A percentile compares a stretch with the other conserved stretches of the same genome.
phyloP scores from a whole-genome alignment of 2,113 vertebrate genomes.

The Phaethon lepturus region DNA sequence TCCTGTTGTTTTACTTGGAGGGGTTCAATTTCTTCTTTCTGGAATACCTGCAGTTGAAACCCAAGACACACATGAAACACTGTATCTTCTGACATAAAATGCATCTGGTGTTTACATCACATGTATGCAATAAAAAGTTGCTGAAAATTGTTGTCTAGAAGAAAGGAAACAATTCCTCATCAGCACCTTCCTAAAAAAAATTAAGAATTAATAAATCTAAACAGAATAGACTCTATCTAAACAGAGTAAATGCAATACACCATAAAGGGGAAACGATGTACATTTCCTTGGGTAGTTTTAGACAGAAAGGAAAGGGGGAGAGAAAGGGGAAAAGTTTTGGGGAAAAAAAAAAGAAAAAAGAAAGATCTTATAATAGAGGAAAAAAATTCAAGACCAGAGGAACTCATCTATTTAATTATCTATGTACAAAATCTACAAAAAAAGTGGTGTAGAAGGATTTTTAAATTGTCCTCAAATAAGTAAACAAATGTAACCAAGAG shows the following conservation, averaged over 20 bases:
- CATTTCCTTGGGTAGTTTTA: background rate
- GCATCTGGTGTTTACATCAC: background rate
- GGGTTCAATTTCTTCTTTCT: constrained; percentile 94
- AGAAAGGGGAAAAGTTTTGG: fast-evolving
- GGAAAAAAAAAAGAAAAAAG: background rate
- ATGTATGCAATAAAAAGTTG: background rate
- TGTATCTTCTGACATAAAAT: background rate
- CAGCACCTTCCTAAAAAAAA: background rate
- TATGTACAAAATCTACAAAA: background rate
- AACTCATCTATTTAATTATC: background rate
- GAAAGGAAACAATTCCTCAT: background rate
- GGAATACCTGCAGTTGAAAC: constrained; percentile 85
- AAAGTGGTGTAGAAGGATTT: background rate
- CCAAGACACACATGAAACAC: background rate
- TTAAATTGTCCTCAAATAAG: background rate
- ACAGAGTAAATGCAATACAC: background rate
- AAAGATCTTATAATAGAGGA: background rate
- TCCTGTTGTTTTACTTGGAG: constrained; percentile 90
- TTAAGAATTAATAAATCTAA: background rate
- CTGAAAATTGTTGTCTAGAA: background rate
- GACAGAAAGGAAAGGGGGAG: background rate
- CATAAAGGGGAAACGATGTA: background rate
- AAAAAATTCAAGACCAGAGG: background rate
- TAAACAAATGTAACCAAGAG: background rate
- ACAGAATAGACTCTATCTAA: background rate